Base-by-base conservation (phyloP, 2,888 invertebrate species). In the Eupithecia subumbrata region DNA sequence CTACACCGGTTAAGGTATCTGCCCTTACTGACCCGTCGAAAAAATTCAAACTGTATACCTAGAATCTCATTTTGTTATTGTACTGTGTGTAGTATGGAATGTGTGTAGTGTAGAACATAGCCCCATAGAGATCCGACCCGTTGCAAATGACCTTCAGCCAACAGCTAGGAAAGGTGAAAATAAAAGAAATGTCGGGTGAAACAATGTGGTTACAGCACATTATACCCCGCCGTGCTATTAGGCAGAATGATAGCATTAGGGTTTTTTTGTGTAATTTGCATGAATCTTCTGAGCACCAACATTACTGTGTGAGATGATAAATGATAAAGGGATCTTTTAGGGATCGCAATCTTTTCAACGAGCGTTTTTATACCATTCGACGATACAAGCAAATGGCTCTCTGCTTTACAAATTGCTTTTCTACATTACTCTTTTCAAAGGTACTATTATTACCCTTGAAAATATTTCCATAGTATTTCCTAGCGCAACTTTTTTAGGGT, bases 141-240 rank as follows among this genome's bases (percentile, higher is more conserved):
- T 22, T 22, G 40, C 37, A 72, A 72, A 43, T 77, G 77, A 78
- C 77, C 78, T 80, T 77, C 72, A 43, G 16, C 25, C 66, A 30
- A 73, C 66, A 77, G 25, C 25, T 64, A 22, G 48, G 16, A 40
- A 48, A 80, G 64, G 72, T 76, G 69, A 76, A 75, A 74, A 66
- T 71, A 60, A 75, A 71, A 73, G 73, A 74, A 79, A 74, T 74
- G 75, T 37, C 14, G 67, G 43, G 64, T 22, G 71, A 79, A 73
- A 73, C 73, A 77, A 76, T 75, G 73, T 67, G 66, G 71, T 37
- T n/a, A 43, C 45, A 74, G 76, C 70, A 56, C 64, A 72, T 72
- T 72, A 63, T 45, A 69, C 72, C 63, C 72, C 22, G 16, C 56
- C 64, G 68, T 63, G 30, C 72, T 64, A 69, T 72, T 72, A 64